These are phyloP conservation scores for Tachycineta bicolor DNA, from an alignment of 2,113 vertebrate genomes.

Conservation along the genomic window DNA sequence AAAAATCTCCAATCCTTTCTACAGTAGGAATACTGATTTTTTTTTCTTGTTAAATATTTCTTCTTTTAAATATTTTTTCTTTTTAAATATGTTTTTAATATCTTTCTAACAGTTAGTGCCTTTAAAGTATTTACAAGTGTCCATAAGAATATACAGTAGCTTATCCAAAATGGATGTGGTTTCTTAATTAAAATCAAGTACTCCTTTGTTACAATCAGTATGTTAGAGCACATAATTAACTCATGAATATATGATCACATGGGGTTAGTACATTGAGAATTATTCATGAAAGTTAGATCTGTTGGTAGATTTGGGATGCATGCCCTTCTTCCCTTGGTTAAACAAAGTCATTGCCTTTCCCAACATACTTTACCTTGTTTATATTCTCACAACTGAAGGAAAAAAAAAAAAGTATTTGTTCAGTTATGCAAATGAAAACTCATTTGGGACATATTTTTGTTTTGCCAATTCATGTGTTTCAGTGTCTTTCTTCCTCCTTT, in stretches of 20 bases:
- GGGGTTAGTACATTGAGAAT: neutral
- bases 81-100: neutral
- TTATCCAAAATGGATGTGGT: neutral
- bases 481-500: neutral
- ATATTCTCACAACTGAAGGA: neutral
- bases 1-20: neutral
- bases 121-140: neutral
- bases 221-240: neutral
- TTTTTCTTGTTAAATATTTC: neutral
- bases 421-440: constrained; percentile 40
- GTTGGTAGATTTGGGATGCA: neutral
- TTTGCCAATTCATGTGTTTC: neutral
- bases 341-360: neutral
- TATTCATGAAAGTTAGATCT: neutral
- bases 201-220: neutral
- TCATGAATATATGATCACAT: neutral
- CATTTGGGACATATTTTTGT: neutral
- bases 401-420: neutral
- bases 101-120: neutral
- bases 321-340: neutral
- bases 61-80: neutral
- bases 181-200: neutral
- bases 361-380: neutral
- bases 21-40: neutral
- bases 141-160: neutral